phyloP scores from a whole-genome alignment of 2,797 vertebrate genomes.

The Spheniscus humboldti region DNA sequence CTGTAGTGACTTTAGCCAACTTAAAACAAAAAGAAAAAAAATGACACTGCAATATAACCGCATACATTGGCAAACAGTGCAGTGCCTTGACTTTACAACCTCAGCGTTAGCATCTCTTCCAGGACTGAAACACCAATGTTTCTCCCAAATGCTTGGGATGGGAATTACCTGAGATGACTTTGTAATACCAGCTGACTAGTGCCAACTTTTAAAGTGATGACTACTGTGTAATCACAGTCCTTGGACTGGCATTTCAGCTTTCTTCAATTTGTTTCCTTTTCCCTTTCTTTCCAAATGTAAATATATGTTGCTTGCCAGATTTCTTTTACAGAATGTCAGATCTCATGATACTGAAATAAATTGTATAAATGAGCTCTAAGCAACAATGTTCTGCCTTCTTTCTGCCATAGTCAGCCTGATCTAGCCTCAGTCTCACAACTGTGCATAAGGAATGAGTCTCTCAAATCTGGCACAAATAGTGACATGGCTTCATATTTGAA shows the following conservation, averaged over 20 bases:
- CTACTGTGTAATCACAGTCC: not conserved
- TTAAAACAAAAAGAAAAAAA: not conserved
- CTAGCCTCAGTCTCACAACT: not conserved
- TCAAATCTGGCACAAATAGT: not conserved
- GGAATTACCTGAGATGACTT: conserved; percentile 40
- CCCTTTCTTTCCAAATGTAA: conserved; percentile 29
- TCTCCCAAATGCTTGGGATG: not conserved
- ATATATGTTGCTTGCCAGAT: not conserved
- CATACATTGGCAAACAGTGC: not conserved
- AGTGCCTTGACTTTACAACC: not conserved
- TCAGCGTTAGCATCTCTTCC: not conserved
- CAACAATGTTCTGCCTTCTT: not conserved
- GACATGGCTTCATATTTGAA: not conserved
- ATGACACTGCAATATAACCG: not conserved
- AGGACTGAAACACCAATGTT: not conserved
- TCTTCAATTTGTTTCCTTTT: not conserved
- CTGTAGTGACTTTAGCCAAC: not conserved
- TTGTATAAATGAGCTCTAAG: not conserved
- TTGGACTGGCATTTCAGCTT: conserved; percentile 1
- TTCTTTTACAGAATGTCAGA: not conserved
- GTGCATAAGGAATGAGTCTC: not conserved
- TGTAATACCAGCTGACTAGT: not conserved
- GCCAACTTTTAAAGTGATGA: conserved; percentile 24
- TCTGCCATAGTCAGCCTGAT: not conserved
- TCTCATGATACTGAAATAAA: not conserved